Evolutionary conservation across 1,140 invertebrate species (phyloP), one percentile per base, ranked within the genome.

Genomic region (Magallana ariakensis): DNA sequence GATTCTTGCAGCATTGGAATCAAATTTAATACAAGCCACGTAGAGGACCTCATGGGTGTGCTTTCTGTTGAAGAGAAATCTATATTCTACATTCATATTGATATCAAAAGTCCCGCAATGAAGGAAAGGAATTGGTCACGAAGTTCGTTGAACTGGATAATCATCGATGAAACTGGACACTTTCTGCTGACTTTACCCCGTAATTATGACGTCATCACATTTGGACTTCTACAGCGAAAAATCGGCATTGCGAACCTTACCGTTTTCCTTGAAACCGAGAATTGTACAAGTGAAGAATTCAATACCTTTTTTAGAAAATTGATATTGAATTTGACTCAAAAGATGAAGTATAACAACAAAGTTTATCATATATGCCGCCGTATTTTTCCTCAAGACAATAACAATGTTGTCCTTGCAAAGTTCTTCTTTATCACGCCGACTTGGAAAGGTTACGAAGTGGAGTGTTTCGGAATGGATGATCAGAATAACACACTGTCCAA

Each of bases 141-240:
- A 13, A 2, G 22, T 26, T 26, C 13, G 10, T 75, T 75, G 11
- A 33, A 33, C 22, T 75, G 66, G 66, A 75, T 33, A 75, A 26
- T 26, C 22, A 75, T 75, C 22, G 66, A 75, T 75, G 66, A 75
- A 75, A 75, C 26, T 75, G 66, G 10, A 13, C 22, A 75, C 0
- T 22, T 6, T 75, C 26, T 75, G 33, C 19, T 75, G 22, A 26
- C 66, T 4, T 10, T 75, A 13, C 66, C 66, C 66, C 22, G 22
- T 9, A 70, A 70, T 22, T 70, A 22, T 22, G 62, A 62, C 19
- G 58, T 62, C 19, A 3, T 62, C 16, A 62, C 58, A 19, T 62
- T 62, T 62, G 58, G 58, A 62, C 58, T 62, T 62, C 58, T 62
- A 16, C 22, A 70, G 26, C 62, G 8, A 75, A 33, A 75, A 75